Percentiles rank a stretch among this genome's conserved stretches.
These are phyloP conservation scores for Epiblema foenella DNA, from an alignment of 2,888 invertebrate genomes.

Conservation along the genomic window DNA sequence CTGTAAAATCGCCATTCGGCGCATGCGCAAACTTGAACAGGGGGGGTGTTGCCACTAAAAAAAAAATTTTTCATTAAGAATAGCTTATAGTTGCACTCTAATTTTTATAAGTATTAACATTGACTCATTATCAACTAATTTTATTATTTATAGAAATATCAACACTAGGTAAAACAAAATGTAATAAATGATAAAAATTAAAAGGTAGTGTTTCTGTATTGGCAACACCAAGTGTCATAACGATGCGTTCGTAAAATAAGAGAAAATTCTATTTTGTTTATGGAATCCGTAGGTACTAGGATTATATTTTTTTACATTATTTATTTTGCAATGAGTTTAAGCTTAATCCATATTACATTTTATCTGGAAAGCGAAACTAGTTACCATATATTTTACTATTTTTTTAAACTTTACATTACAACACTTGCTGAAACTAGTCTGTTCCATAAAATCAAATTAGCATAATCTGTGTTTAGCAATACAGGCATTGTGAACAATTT, in stretches of 20 bases:
- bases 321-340: not conserved
- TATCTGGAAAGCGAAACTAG: not conserved
- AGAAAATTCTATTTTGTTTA: conserved; percentile 16
- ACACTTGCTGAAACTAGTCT: not conserved
- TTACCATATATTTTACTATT: not conserved
- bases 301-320: not conserved
- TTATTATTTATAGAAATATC: not conserved
- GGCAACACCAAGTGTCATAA: not conserved
- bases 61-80: conserved; percentile 42
- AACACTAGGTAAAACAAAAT: not conserved
- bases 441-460: not conserved
- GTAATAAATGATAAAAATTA: not conserved
- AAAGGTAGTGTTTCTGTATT: not conserved
- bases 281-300: not conserved
- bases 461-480: too few relatives aligned
- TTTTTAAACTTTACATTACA: too few relatives aligned
- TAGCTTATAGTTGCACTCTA: not conserved
- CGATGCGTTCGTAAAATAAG: conserved; percentile 16
- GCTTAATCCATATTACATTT: not conserved
- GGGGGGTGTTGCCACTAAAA: conserved; percentile 64
- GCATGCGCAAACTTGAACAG: conserved; percentile 84
- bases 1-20: conserved; percentile 84
- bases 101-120: not conserved
- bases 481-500: not conserved
- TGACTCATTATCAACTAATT: not conserved